Evolutionary conservation across 2,113 vertebrate genomes (phyloP).

Genomic region (Clarias gariepinus): DNA sequence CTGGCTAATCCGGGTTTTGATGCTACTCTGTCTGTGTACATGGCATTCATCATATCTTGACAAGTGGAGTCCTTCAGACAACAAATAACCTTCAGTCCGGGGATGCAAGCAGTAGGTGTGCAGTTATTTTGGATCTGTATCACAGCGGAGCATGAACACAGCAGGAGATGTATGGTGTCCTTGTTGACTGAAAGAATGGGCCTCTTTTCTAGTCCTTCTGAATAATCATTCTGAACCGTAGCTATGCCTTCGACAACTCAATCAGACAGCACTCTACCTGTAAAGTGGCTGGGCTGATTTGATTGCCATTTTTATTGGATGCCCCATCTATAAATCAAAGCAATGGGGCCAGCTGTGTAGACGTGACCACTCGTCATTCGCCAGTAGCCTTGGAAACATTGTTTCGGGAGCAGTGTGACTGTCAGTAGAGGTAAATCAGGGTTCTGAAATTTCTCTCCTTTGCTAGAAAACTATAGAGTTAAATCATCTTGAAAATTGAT

Average conservation of each 20-base stretch:
- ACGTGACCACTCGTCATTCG: conserved; percentile 81
- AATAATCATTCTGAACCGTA: conserved; percentile 82
- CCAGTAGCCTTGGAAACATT: conserved; percentile 83
- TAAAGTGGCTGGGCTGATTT: conserved; percentile 84
- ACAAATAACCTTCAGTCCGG: conserved; percentile 99
- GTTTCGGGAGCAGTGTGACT: conserved; percentile 75
- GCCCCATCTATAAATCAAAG: conserved; percentile 79
- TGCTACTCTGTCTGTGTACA: conserved; percentile 99
- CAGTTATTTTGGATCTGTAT: conserved; percentile 99
- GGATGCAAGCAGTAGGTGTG: conserved; percentile 93
- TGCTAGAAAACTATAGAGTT: conserved; percentile 71
- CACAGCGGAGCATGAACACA: conserved; percentile 91
- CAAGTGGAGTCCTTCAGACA: conserved; percentile 99
- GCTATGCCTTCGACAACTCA: conserved; percentile 83
- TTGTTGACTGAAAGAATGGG: conserved; percentile 78
- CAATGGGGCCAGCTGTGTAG: conserved; percentile 78
- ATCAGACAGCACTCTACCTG: conserved; percentile 82
- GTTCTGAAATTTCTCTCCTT: conserved; percentile 75
- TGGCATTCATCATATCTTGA: conserved; percentile 99
- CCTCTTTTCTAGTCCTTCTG: conserved; percentile 70
- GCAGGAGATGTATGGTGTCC: conserved; percentile 89
- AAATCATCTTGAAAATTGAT: conserved; percentile 85
- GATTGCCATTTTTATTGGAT: conserved; percentile 86
- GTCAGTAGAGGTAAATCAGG: conserved; percentile 80
- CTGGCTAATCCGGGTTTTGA: conserved; percentile 98